Conservation (phyloP, 2,888 invertebrate genomes). For the Sminthurinus aureus region DNA sequence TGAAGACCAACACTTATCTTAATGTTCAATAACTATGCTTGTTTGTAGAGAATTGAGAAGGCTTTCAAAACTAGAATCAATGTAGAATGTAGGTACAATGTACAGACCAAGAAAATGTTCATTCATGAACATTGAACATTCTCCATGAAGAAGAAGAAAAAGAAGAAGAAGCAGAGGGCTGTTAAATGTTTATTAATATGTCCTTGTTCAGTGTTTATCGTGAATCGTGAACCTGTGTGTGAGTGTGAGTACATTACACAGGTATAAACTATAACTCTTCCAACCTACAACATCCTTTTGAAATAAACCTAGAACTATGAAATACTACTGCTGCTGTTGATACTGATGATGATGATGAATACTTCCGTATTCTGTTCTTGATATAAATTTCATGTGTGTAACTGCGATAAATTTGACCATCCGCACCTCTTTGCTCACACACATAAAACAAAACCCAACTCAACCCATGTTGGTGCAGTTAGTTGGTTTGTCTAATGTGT, state of each 20-base stretch:
- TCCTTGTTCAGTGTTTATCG: constrained; percentile 14
- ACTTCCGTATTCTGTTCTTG: constrained; percentile 35
- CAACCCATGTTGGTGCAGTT: constrained; percentile 3
- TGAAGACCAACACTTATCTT: too few relatives aligned
- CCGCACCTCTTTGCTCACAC: constrained; percentile 28
- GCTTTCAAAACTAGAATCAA: too few relatives aligned
- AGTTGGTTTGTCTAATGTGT: too few relatives aligned
- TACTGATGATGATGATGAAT: constrained; percentile 29
- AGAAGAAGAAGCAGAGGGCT: not conserved
- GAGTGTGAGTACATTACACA: not conserved
- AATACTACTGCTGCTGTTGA: not conserved
- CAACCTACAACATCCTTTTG: constrained; percentile 40
- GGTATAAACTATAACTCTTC: too few relatives aligned
- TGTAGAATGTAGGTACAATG: too few relatives aligned
- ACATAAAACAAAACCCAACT: not conserved
- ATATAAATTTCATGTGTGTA: constrained; percentile 23
- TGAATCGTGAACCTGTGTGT: constrained; percentile 26
- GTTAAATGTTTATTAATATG: constrained; percentile 33
- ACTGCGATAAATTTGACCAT: constrained; percentile 20
- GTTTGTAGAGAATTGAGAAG: too few relatives aligned
- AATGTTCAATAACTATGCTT: too few relatives aligned
- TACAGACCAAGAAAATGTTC: too few relatives aligned
- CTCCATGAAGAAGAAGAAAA: too few relatives aligned
- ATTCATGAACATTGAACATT: too few relatives aligned
- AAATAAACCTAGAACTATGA: constrained; percentile 23